Base-by-base conservation (phyloP, 2,797 vertebrate species). In the Diceros bicornis region DNA sequence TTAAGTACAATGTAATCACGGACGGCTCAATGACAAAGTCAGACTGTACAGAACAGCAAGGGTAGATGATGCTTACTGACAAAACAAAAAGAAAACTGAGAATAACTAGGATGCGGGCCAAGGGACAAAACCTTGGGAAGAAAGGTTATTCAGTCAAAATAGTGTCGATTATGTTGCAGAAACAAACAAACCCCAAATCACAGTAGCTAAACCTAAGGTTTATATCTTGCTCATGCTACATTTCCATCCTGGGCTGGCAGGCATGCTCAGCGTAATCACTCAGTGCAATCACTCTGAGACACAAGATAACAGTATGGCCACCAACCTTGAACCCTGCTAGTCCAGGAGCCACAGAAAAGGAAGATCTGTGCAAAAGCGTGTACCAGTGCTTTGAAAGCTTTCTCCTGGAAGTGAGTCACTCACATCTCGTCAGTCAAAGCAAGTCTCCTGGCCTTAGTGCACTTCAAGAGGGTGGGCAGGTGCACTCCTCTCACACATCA, bases 161-260 rank as follows among this genome's bases (percentile, higher is more conserved):
- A 61, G 29, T 34, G 44, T 0, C 57, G 32, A 64, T n/a, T 27
- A 68, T 18, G 52, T 50, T 92, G 25, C 57, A 66, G 72, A 79
- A 50, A 68, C 50, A 44, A 62, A 59, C 29, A 25, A 47, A 18
- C 16, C 52, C 29, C 64, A 37, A 50, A 62, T 1, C 9, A 5
- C n/a, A 57, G 62, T 0, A 72, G 82, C 27, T 57, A 12, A 25
- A 37, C 52, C 62, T 29, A 27, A 52, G 20, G 34, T 29, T 55
- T 32, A 1, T 0, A 4, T 69, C 50, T 13, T 14, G 1, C 13
- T 66, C n/a, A 20, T 13, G 10, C 17, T 4, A 8, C n/a, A 7
- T 4, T 68, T 37, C 66, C 34, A 17, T 6, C 55, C 44, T 21
- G 12, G 16, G 34, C 0, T 16, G 32, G 57, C 68, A 79, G 25